Percentiles rank a stretch among this genome's conserved stretches.
Conservation (phyloP, 1,140 invertebrate genomes). For the Drosophila kohkoa region DNA sequence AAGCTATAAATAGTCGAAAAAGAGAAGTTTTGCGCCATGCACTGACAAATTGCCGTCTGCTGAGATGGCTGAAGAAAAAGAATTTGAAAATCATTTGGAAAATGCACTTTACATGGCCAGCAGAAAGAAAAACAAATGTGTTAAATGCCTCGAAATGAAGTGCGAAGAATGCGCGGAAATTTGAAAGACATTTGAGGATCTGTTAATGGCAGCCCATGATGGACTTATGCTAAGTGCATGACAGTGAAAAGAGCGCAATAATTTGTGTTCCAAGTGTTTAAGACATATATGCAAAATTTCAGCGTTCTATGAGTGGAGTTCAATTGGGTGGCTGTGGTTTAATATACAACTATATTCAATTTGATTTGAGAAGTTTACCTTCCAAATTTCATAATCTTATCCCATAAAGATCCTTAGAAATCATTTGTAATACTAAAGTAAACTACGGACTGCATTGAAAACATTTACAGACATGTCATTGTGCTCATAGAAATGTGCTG, state of each 20-base stretch:
- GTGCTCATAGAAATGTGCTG: no score
- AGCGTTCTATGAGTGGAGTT: no score
- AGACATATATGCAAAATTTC: background rate
- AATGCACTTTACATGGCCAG: slow-evolving; percentile 43
- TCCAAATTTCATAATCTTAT: no score
- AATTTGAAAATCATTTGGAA: slow-evolving; percentile 19
- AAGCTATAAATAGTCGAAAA: slow-evolving; percentile 6
- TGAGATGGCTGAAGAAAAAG: background rate
- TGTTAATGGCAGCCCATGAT: slow-evolving; percentile 16
- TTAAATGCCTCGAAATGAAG: slow-evolving; percentile 35
- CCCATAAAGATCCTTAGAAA: no score
- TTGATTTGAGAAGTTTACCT: no score
- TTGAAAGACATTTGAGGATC: slow-evolving; percentile 1
- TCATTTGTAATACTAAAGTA: no score
- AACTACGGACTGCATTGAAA: no score
- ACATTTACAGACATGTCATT: no score
- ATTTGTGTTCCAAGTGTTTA: background rate
- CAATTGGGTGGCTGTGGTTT: no score
- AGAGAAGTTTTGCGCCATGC: background rate
- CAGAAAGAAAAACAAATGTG: background rate
- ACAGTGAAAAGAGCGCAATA: background rate
- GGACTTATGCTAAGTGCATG: slow-evolving; percentile 18
- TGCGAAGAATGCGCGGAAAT: slow-evolving; percentile 27
- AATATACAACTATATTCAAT: no score
- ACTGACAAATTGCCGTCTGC: background rate